These are phyloP conservation scores for Hypomesus transpacificus DNA, from an alignment of 2,113 vertebrate genomes.

Conservation along the genomic window DNA sequence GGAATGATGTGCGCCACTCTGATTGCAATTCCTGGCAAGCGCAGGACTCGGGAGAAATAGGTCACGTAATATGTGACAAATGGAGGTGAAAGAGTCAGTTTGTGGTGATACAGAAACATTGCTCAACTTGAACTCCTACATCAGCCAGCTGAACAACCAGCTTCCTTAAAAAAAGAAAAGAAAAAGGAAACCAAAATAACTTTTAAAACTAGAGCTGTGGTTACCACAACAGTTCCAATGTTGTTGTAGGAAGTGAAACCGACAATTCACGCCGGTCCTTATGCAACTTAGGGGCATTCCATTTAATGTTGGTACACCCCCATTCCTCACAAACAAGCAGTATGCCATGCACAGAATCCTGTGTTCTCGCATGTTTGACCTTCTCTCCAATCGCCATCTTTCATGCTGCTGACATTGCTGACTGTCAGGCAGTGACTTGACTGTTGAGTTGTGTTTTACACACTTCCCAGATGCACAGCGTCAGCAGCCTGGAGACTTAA, in stretches of 20 bases:
- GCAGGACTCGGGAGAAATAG: not conserved
- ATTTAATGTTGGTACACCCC: conserved; percentile 37
- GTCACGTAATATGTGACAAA: not conserved
- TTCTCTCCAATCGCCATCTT: conserved; percentile 37
- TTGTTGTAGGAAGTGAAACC: conserved; percentile 14
- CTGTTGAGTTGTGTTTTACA: conserved; percentile 56
- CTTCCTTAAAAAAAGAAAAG: too few species aligned
- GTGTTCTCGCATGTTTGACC: conserved; percentile 46
- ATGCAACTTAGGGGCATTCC: conserved; percentile 16
- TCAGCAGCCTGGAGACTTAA: conserved; percentile 64
- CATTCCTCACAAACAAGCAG: not conserved
- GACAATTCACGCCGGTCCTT: conserved; percentile 37
- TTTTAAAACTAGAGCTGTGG: not conserved
- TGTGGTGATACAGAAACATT: conserved; percentile 4
- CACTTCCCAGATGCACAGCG: conserved; percentile 56
- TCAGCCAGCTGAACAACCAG: too few species aligned
- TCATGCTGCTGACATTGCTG: conserved; percentile 50
- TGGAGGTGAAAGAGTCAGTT: not conserved
- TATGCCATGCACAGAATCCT: not conserved
- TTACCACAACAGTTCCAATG: conserved; percentile 21
- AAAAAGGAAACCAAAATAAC: too few species aligned
- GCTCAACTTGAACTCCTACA: too few species aligned
- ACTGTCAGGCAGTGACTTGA: conserved; percentile 49
- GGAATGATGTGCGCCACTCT: not conserved
- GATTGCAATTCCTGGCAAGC: not conserved